These are phyloP conservation scores for Physella acuta DNA, from an alignment of 1,140 invertebrate genomes.

Conservation along the genomic window DNA sequence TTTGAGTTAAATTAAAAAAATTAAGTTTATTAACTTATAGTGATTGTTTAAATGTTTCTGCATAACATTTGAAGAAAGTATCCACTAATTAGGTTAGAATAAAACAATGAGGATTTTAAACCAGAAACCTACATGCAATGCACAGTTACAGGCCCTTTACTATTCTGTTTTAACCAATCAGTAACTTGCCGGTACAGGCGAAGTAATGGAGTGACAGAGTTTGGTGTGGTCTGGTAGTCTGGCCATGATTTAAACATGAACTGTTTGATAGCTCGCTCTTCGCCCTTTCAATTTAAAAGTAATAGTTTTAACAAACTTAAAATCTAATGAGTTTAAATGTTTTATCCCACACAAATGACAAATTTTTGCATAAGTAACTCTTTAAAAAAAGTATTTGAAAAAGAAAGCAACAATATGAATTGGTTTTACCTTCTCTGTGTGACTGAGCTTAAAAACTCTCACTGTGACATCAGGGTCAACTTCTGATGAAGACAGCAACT, in stretches of 20 bases:
- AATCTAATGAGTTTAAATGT: background rate
- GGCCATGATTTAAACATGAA: constrained; percentile 57
- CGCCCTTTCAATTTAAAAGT: constrained; percentile 36
- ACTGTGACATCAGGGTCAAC: constrained; percentile 47
- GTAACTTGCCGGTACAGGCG: constrained; percentile 47
- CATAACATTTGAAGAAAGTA: no score
- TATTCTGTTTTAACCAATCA: constrained; percentile 54
- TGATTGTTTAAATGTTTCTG: no score
- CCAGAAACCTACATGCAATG: constrained; percentile 59
- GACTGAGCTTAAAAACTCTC: constrained; percentile 49
- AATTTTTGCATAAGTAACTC: background rate
- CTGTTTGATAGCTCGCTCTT: constrained; percentile 54
- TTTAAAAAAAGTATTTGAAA: background rate
- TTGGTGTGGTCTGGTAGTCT: constrained; percentile 47
- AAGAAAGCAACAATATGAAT: background rate
- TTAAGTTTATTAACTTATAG: no score
- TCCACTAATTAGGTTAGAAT: background rate
- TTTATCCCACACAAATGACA: background rate
- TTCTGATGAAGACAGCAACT: constrained; percentile 50
- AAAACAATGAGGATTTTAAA: constrained; percentile 1
- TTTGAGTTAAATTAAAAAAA: no score
- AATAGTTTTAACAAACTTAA: background rate
- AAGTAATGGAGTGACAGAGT: constrained; percentile 41
- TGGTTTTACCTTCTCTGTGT: constrained; percentile 42
- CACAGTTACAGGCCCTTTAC: constrained; percentile 54